Base-by-base conservation (phyloP, 2,797 vertebrate species). In the Botia almorhae region DNA sequence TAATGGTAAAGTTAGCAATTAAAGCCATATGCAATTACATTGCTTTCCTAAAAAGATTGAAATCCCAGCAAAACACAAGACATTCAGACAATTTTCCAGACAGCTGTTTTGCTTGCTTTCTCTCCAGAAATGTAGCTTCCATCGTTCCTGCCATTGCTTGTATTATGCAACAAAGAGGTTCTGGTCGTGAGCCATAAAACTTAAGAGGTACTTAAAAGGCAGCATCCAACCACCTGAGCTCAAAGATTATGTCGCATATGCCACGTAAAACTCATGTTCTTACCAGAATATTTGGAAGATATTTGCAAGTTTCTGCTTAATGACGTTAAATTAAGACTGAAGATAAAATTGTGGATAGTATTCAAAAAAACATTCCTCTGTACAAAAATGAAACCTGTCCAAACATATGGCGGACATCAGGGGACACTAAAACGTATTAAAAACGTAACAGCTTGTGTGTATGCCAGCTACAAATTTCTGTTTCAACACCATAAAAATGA, bases 141-240 rank as follows among this genome's bases (percentile, higher is more conserved):
- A 46, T 46, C n/a, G 73, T 17, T 58, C 19, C 78, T 46, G 48
- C 23, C n/a, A 74, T 46, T 50, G 33, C 23, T 36, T 16, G 13
- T n/a, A 56, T 83, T 84, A 73, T 76, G 51, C 71, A 79, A 78
- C 21, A 53, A 76, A 56, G 19, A 50, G 68, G 23, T 76, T 63
- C 67, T 64, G 61, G 63, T 5, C 7, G 53, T 26, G 39, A 11
- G 10, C 23, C n/a, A 68, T 74, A 36, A 82, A 76, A 53, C 17
- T 74, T 14, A 46, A 33, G 60, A 21, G 12, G 33, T 23, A 46
- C 55, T 26, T 46, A 2, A 10, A 46, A 46, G 10, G 11, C 8
- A 46, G 11, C 26, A 61, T 21, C 29, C 19, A 69, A 4, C n/a
- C 21, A 56, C 14, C 53, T 70, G 65, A 78, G 67, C 43, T 46